Conservation (phyloP, 1,140 invertebrate species). For the Drosophila truncata region DNA sequence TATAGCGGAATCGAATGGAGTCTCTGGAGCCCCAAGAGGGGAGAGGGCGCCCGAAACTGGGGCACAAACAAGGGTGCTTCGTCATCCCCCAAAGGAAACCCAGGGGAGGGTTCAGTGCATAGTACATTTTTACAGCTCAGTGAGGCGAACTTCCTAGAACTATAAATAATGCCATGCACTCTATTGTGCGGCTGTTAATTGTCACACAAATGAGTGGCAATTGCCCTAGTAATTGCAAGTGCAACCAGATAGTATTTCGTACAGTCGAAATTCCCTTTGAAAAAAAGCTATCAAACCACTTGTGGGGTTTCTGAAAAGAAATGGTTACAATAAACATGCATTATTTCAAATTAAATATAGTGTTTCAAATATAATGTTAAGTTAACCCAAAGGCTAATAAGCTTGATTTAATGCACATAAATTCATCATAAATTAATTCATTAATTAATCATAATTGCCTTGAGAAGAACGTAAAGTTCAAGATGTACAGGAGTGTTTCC, state of each 20-base stretch:
- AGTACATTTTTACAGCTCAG: conserved; percentile 32
- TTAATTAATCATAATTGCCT: background rate
- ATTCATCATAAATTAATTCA: background rate
- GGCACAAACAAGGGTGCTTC: conserved; percentile 39
- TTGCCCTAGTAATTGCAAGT: conserved; percentile 46
- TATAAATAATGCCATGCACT: conserved; percentile 39
- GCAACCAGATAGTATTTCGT: conserved; percentile 23
- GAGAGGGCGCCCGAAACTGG: conserved; percentile 34
- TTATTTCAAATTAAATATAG: background rate
- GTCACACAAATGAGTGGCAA: conserved; percentile 59
- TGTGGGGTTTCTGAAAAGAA: conserved; percentile 1
- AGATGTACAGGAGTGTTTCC: background rate
- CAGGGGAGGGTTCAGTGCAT: conserved; percentile 6
- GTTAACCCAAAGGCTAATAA: background rate
- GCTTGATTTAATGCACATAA: background rate
- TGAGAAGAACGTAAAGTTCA: background rate
- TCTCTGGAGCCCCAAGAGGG: background rate
- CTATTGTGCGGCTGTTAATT: conserved; percentile 46
- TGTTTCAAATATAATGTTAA: background rate
- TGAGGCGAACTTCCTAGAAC: conserved; percentile 28
- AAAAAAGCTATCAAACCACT: background rate
- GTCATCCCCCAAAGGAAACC: conserved; percentile 11
- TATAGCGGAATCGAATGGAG: conserved; percentile 43
- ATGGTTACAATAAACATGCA: too few species aligned
- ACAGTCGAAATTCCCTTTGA: conserved; percentile 1